Percentiles rank a stretch among this genome's conserved stretches.
Conservation (phyloP, 2,113 vertebrate species). For the Cinclus mexicanus region DNA sequence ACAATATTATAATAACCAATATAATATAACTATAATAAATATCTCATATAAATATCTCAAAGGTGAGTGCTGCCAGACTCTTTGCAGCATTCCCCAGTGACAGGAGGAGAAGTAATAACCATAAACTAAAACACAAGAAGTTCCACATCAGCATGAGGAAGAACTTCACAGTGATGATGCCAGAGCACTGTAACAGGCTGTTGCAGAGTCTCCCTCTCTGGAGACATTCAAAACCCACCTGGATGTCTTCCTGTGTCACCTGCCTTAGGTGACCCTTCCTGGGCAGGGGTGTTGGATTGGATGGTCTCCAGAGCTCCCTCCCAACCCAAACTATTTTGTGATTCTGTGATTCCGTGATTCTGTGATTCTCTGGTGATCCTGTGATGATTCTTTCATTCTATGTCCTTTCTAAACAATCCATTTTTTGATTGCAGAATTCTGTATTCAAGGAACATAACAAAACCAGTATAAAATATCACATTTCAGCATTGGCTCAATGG, state of each 20-base stretch:
- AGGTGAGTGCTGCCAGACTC: background rate
- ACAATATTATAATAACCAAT: no score
- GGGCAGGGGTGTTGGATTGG: background rate
- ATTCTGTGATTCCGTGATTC: background rate
- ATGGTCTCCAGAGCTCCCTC: background rate
- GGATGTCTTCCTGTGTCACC: background rate
- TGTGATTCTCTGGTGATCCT: background rate
- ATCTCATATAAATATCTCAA: background rate
- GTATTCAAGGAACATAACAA: background rate
- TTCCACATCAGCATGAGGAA: background rate
- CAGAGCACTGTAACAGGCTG: background rate
- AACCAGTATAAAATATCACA: background rate
- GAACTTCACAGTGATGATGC: background rate
- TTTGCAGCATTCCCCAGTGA: background rate
- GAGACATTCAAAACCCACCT: background rate
- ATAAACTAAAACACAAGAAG: background rate
- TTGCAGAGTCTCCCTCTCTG: no score
- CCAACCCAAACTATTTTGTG: background rate
- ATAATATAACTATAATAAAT: no score
- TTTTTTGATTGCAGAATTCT: background rate
- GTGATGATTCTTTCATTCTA: background rate
- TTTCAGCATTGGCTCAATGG: background rate
- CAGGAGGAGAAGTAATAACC: background rate
- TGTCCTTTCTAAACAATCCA: background rate
- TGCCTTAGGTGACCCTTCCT: background rate